Evolutionary conservation across 2,797 vertebrate genomes (phyloP).

Genomic region (Caiman crocodilus): DNA sequence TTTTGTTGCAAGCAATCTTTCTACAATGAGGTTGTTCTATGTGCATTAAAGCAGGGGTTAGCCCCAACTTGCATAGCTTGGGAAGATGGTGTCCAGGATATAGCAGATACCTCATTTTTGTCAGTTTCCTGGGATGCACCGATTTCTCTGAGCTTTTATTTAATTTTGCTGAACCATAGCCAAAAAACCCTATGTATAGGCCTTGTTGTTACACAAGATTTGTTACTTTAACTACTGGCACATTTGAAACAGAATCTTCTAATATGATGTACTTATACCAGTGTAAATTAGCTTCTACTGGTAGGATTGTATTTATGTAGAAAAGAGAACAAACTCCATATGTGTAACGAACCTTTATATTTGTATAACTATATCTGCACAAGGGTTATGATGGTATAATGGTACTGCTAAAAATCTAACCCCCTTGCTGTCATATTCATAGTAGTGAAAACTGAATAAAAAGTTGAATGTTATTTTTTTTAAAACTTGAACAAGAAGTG

Average conservation of each 20-base stretch:
- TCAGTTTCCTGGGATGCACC: not conserved
- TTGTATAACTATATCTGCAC: not conserved
- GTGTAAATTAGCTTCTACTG: not conserved
- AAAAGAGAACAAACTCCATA: not conserved
- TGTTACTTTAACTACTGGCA: not conserved
- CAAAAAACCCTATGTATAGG: not conserved
- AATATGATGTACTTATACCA: not conserved
- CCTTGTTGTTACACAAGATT: not conserved
- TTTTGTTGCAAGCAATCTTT: not conserved
- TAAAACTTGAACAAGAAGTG: not conserved
- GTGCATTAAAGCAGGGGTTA: rapidly evolving
- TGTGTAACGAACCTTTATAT: not conserved
- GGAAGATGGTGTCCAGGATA: not conserved
- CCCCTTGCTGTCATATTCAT: not conserved
- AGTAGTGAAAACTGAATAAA: not conserved
- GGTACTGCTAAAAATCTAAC: not conserved
- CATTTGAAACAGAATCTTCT: not conserved
- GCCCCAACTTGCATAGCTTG: not conserved
- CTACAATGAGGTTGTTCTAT: rapidly evolving
- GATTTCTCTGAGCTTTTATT: not conserved
- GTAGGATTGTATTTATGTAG: not conserved
- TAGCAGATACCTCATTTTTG: not conserved
- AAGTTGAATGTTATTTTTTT: not conserved
- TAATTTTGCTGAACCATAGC: not conserved
- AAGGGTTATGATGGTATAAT: not conserved